Evolutionary conservation across 53 echinoderm and acorn worm species (phyloP).

Genomic region (Mesocentrotus franciscanus): DNA sequence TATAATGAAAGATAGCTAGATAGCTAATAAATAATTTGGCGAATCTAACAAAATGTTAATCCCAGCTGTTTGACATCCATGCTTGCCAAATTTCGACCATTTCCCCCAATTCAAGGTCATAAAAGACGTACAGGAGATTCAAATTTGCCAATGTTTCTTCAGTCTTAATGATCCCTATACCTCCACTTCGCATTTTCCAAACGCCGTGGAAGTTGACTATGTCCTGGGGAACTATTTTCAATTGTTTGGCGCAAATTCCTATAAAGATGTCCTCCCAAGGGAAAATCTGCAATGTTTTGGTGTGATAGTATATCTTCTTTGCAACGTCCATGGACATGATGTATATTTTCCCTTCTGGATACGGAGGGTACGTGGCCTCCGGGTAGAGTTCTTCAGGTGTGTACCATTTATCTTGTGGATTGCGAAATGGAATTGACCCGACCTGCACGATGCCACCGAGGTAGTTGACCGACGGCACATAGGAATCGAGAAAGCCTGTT

Average conservation of each 20-base stretch:
- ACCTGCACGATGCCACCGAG: constrained; percentile 34
- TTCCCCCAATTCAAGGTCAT: neutral
- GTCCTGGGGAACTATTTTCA: constrained; percentile 12
- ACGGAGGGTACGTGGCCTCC: constrained; percentile 49
- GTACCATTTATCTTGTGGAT: constrained; percentile 47
- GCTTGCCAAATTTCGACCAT: constrained; percentile 52
- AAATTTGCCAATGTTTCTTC: neutral
- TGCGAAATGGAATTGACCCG: neutral
- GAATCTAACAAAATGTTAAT: neutral
- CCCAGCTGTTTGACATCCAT: constrained; percentile 48
- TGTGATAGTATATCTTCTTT: neutral
- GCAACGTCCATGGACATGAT: constrained; percentile 67
- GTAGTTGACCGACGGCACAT: neutral
- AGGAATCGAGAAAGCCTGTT: neutral
- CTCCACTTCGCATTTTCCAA: neutral
- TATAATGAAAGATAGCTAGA: no score
- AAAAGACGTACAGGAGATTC: neutral
- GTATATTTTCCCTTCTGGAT: constrained; percentile 51
- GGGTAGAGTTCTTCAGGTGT: constrained; percentile 45
- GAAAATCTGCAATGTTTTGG: neutral
- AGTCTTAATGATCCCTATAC: constrained; percentile 23
- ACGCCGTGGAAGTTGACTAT: neutral
- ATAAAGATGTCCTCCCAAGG: constrained; percentile 65
- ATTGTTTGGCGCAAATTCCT: constrained; percentile 24
- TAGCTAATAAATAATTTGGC: no score